Evolutionary conservation across 2,113 vertebrate genomes (phyloP).

Genomic region (Sturnira hondurensis): DNA sequence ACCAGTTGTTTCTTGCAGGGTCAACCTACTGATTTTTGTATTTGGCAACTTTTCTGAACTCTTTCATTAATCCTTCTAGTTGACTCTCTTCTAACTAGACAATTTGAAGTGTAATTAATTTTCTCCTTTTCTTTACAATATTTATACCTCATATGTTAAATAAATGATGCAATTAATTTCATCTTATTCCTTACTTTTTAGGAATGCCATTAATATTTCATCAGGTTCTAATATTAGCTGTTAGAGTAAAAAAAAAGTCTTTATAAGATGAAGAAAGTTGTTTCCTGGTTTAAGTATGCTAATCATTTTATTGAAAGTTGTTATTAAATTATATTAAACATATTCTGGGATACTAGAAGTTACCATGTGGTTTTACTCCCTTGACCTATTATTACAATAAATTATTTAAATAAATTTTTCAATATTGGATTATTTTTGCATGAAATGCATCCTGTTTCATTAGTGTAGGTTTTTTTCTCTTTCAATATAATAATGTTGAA

Average conservation of each 20-base stretch:
- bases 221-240: conserved; percentile 37
- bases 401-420: conserved; percentile 5
- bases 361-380: conserved; percentile 1
- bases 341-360: conserved; percentile 29
- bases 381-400: conserved; percentile 17
- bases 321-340: conserved; percentile 38
- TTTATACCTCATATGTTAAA: conserved; percentile 39
- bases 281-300: conserved; percentile 18
- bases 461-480: not conserved
- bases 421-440: conserved; percentile 34
- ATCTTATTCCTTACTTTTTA: conserved; percentile 34
- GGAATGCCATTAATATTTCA: conserved; percentile 39
- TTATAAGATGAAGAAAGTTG: conserved; percentile 1
- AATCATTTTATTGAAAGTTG: conserved; percentile 42
- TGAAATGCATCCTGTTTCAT: conserved; percentile 27
- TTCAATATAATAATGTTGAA: conserved; percentile 39
- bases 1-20: not conserved
- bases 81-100: conserved; percentile 34
- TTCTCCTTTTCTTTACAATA: conserved; percentile 14
- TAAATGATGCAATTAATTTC: conserved; percentile 26
- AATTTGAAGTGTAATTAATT: conserved; percentile 30
- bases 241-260: conserved; percentile 25
- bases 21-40: not conserved
- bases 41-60: conserved; percentile 38
- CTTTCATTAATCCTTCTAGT: not conserved